Conservation (phyloP, 1,140 invertebrate genomes). For the Dendrolimus kikuchii region DNA sequence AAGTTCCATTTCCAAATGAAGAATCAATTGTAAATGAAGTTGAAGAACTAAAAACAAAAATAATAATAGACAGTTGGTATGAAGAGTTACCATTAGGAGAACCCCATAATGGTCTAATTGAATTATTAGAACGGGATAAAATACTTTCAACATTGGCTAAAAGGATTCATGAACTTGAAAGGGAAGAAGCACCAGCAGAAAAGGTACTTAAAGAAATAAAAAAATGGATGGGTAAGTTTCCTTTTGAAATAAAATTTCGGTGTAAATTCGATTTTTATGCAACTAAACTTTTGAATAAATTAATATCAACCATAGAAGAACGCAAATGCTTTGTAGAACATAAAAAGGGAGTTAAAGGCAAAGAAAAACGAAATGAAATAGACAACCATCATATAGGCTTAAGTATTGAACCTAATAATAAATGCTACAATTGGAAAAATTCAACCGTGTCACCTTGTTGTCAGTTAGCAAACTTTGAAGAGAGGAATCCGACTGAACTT, state of each 20-base stretch:
- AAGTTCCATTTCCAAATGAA: slow-evolving; percentile 29
- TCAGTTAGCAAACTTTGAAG: neutral
- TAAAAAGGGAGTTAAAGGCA: too few relatives aligned
- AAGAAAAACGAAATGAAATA: too few relatives aligned
- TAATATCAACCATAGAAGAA: slow-evolving; percentile 4
- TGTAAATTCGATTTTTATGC: slow-evolving; percentile 20
- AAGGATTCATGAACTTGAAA: slow-evolving; percentile 31
- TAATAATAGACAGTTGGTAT: slow-evolving; percentile 38
- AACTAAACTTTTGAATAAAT: slow-evolving; percentile 16
- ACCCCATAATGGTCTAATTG: slow-evolving; percentile 10
- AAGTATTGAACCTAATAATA: too few relatives aligned
- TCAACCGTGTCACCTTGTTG: too few relatives aligned
- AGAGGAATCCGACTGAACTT: slow-evolving; percentile 8
- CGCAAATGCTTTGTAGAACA: too few relatives aligned
- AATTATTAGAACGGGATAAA: slow-evolving; percentile 29
- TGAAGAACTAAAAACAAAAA: slow-evolving; percentile 36
- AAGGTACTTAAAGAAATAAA: slow-evolving; percentile 31
- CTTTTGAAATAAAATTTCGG: slow-evolving; percentile 17
- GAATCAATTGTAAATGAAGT: slow-evolving; percentile 25
- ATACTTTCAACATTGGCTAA: slow-evolving; percentile 32
- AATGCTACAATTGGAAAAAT: too few relatives aligned
- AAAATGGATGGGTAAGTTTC: slow-evolving; percentile 31
- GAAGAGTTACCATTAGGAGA: slow-evolving; percentile 26
- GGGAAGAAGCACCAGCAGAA: slow-evolving; percentile 13
- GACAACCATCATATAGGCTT: too few relatives aligned